A percentile compares a stretch with the other conserved stretches of the same genome.
Evolutionary conservation across 2,113 vertebrate species (phyloP).

Genomic region (Struthidea cinerea): DNA sequence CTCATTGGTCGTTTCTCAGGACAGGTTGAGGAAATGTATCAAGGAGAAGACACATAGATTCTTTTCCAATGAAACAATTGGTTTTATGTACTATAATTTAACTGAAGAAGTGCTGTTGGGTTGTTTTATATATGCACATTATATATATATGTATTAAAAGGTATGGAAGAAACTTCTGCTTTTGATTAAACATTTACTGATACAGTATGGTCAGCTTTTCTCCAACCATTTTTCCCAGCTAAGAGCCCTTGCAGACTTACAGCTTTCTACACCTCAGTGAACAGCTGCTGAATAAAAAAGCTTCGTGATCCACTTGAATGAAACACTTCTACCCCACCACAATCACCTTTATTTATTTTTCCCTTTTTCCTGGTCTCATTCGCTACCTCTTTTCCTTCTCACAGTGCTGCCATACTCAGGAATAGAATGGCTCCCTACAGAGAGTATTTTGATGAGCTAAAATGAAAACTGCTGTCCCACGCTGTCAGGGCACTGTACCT

Average conservation of each 20-base stretch:
- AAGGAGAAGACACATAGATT: background rate
- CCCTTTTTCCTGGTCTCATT: background rate
- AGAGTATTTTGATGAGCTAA: background rate
- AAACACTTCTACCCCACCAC: background rate
- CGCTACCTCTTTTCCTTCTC: slow-evolving; percentile 12
- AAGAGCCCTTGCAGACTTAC: slow-evolving; percentile 13
- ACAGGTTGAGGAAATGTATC: background rate
- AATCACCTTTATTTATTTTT: slow-evolving; percentile 28
- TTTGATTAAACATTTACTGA: slow-evolving; percentile 30
- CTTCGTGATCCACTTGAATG: background rate
- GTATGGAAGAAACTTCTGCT: slow-evolving; percentile 41
- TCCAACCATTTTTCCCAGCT: background rate
- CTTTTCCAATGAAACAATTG: slow-evolving; percentile 14
- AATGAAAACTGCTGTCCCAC: background rate
- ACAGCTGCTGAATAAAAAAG: slow-evolving; percentile 53
- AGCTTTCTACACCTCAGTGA: slow-evolving; percentile 54
- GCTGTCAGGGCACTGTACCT: background rate
- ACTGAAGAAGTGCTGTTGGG: background rate
- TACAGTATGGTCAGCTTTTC: background rate
- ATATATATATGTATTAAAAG: slow-evolving; percentile 18
- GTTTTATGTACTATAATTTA: slow-evolving; percentile 33
- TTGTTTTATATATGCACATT: slow-evolving; percentile 20
- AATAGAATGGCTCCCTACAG: background rate
- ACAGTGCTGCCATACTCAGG: slow-evolving; percentile 23
- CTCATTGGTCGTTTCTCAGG: background rate